Base-by-base conservation (phyloP, 2,113 vertebrate species). In the Sorex araneus region DNA sequence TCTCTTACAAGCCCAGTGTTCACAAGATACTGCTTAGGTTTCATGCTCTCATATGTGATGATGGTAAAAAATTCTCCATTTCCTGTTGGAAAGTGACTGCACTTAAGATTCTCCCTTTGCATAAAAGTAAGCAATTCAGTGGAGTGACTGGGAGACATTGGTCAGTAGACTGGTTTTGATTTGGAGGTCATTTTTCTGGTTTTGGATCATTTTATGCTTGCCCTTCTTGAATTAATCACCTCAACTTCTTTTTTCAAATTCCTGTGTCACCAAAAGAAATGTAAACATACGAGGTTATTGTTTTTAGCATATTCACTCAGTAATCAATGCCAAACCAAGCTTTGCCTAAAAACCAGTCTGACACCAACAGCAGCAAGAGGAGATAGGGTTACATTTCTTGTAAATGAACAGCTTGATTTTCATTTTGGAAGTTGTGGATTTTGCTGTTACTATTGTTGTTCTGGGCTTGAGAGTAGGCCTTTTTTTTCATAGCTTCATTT, bases 401-500 rank as follows among this genome's bases (percentile, higher is more conserved):
- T 81, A 95, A 87, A 69, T 57, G 32, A 63, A 82, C 45, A 80
- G 45, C 8, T 82, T 36, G 71, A 50, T 78, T 86, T 94, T 50
- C 47, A 50, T 50, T 50, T 63, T 84, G 77, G 87, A 50, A 30
- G 28, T 0, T 12, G 2, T 60, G 43, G 34, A 13, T 34, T 87
- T 82, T 60, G 47, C 19, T 60, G 18, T 60, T 60, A 4, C 4
- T 82, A 79, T 77, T 93, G n/a, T 34, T 78, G 63, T 11, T 87
- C 70, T 94, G 40, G 36, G 64, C 30, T 10, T 18, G 89, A 47
- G 27, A 12, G 12, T 3, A 83, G 64, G 57, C n/a, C 90, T 45
- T 76, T 47, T 50, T 94, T 94, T 95, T 84, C 54, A 77, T 36
- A 60, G 91, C 80, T 91, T 60, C 18, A 8, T 54, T 91, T 88